Base-by-base conservation (phyloP, 1,140 invertebrate genomes). In the Ips nitidus region DNA sequence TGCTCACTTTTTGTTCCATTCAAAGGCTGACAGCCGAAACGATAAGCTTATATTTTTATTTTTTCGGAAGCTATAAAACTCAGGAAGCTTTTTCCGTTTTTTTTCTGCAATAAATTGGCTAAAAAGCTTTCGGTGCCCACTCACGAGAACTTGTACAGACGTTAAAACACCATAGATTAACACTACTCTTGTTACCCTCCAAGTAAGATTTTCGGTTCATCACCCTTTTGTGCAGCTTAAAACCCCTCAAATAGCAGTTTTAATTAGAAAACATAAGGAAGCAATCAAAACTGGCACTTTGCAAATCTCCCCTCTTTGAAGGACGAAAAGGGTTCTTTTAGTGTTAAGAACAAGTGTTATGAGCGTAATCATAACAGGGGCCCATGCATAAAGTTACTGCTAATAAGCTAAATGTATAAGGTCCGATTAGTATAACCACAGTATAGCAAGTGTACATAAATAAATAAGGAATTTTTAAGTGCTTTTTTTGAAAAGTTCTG, bases 1-100 rank as follows among this genome's bases (percentile, higher is more conserved):
- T 72, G 72, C 65, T 69, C 56, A 45, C 43, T 66, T 70, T 69
- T 69, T 63, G 67, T 69, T 60, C 52, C 55, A 60, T 68, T 60
- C 56, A 60, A 61, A 45, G 52, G 6, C 36, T 1, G 52, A 55
- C 45, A 47, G 52, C 37, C 52, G 52, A 5, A 37, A 55, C 45
- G 45, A 47, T 47, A 22, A 22, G 22, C 22, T 22, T 22, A 22
- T 22, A 22, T 22, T 22, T 22, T 22, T 22, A 22, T 22, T 22
- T 22, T 22, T 22, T 22, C 45, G n/a, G n/a, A 5, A 47, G 45
- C 45, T 36, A 55, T 55, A 55, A 55, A 55, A 55, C 36, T 5
- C 36, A 47, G n/a, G 5, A n/a, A 55, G 5, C 36, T 55, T 55
- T 55, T 55, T 55, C 5, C 4, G 52, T 55, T 55, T 55, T 7